Evolutionary conservation across 1,140 invertebrate genomes (phyloP).

Genomic region (Himalopsyche phryganea): DNA sequence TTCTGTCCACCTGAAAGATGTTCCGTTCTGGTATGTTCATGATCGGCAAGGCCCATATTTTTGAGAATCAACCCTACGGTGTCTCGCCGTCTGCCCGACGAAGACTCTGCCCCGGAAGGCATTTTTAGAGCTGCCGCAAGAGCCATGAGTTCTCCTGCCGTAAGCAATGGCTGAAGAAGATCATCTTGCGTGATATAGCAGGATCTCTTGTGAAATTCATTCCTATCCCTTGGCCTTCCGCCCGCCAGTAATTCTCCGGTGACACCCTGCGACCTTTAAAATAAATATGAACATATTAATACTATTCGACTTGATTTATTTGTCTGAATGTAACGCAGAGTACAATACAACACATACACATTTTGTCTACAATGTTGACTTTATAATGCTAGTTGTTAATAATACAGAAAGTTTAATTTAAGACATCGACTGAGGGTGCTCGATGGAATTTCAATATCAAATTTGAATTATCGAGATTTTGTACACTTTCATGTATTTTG

Average conservation of each 20-base stretch:
- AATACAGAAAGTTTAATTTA: too few relatives aligned
- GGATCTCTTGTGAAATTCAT: slow-evolving; percentile 53
- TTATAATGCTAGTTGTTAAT: too few relatives aligned
- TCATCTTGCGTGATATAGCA: slow-evolving; percentile 93
- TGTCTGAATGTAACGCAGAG: too few relatives aligned
- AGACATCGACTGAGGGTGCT: too few relatives aligned
- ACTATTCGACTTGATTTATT: too few relatives aligned
- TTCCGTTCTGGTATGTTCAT: slow-evolving; percentile 61
- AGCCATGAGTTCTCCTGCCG: slow-evolving; percentile 78
- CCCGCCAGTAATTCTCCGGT: slow-evolving; percentile 52
- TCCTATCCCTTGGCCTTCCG: slow-evolving; percentile 41
- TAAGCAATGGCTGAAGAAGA: slow-evolving; percentile 73
- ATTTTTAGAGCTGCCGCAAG: slow-evolving; percentile 78
- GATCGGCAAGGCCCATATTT: slow-evolving; percentile 58
- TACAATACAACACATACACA: too few relatives aligned
- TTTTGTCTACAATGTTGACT: too few relatives aligned
- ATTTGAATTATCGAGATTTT: too few relatives aligned
- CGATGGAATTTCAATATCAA: too few relatives aligned
- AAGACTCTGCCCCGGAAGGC: slow-evolving; percentile 44
- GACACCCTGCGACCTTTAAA: slow-evolving; percentile 52
- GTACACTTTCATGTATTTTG: too few relatives aligned
- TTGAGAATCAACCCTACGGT: slow-evolving; percentile 54
- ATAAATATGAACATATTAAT: too few relatives aligned
- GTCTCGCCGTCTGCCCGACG: slow-evolving; percentile 34
- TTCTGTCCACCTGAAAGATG: slow-evolving; percentile 72